Evolutionary conservation across 35 echinoderm and acorn worm genomes (phyloP), one percentile per base, ranked within the genome.

Genomic region (Stichopus chloronotus): DNA sequence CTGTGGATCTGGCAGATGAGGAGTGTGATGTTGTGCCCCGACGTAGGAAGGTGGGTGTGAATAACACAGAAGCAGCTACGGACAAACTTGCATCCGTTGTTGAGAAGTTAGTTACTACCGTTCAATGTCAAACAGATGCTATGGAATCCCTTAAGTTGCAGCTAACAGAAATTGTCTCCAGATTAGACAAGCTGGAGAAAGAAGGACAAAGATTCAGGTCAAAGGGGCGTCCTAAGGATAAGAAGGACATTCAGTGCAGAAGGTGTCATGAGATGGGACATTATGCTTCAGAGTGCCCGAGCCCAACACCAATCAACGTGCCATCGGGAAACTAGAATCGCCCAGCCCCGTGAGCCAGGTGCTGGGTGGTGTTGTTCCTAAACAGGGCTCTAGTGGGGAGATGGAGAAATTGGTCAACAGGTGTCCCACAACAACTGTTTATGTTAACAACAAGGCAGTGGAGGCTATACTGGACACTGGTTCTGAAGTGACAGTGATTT

Each of bases 401-500:
- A 43, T 43, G 30, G 30, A 43, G 30, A 8, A 87, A 4, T 22
- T 93, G 13, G 58, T 93, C 0, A 83, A 82, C 16, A 53, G 82
- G 16, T 79, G 83, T 7, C 55, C 3, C 25, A 93, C 53, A 8
- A 72, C 83, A 43, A 53, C 20, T 21, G 61, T 93, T 52, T n/a
- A 7, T 10, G 65, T 93, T 10, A 57, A 52, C 6, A 82, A 52
- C 8, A 88, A 17, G 25, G 54, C 4, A 7, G 69, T 79, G 14
- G 8, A 5, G 52, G 84, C 92, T 9, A 6, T 93, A 4, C 52
- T 93, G 13, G 92, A 88, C 53, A 93, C 81, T 5, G 83, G 92
- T 9, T 93, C 92, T 10, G 81, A 93, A 53, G 92, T 93, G 4
- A 88, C 81, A 2, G 88, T 79, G 2, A 78, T 93, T 6, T 60